phyloP scores from a whole-genome alignment of 64 coral and sea anemone species.

The Exaiptasia diaphana region DNA sequence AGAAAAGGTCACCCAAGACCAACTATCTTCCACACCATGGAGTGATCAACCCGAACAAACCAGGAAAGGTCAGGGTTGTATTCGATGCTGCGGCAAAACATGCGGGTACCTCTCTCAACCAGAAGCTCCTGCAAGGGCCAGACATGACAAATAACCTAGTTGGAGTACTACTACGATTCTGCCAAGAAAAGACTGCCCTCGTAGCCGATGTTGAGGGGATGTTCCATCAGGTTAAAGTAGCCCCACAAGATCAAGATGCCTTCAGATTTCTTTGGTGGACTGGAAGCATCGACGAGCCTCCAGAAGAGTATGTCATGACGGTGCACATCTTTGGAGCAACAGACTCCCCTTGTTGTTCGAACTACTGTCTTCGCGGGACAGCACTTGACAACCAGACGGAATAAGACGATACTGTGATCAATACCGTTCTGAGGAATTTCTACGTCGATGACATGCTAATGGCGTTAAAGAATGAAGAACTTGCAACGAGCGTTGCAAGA shows the following conservation, averaged over 20 bases:
- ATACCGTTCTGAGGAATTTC: slow-evolving; percentile 1
- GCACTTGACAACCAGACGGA: background rate
- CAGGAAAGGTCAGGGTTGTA: slow-evolving; percentile 9
- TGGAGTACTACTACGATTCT: slow-evolving; percentile 25
- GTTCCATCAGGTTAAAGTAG: slow-evolving; percentile 45
- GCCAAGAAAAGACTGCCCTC: background rate
- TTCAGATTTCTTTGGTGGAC: slow-evolving; percentile 55
- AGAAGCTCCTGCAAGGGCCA: slow-evolving; percentile 16
- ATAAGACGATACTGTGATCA: background rate
- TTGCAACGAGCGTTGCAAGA: background rate
- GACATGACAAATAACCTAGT: background rate
- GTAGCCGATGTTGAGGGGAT: slow-evolving; percentile 33
- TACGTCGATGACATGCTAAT: slow-evolving; percentile 61
- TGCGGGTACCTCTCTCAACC: slow-evolving; percentile 21
- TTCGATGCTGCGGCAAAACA: slow-evolving; percentile 36
- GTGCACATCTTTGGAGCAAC: slow-evolving; percentile 60
- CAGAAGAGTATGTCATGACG: slow-evolving; percentile 34
- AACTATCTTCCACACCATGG: slow-evolving; percentile 35
- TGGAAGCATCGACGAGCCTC: background rate
- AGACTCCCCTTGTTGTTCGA: slow-evolving; percentile 40
- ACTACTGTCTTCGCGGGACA: background rate
- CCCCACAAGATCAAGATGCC: slow-evolving; percentile 26
- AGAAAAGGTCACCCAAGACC: background rate
- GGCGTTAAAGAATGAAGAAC: background rate
- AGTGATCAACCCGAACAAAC: slow-evolving; percentile 34